Evolutionary conservation across 2,113 vertebrate species (phyloP).

Genomic region (Prunella himalayana): DNA sequence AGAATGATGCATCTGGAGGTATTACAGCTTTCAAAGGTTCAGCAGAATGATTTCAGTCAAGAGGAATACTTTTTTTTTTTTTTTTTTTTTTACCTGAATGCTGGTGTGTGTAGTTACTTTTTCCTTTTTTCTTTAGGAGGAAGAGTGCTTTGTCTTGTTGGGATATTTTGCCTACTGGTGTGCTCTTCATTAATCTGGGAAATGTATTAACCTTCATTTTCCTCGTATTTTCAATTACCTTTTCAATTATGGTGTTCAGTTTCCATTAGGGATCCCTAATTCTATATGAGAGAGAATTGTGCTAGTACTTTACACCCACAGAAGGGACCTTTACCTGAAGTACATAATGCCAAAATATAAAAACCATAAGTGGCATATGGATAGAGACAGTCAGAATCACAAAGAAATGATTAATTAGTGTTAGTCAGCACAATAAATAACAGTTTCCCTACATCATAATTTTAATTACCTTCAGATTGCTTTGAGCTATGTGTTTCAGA

Average conservation of each 20-base stretch:
- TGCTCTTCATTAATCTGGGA: not conserved
- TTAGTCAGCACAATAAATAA: not conserved
- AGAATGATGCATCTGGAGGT: not conserved
- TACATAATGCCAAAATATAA: not conserved
- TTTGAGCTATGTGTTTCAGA: not conserved
- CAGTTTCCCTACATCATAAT: not conserved
- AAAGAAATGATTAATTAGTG: not conserved
- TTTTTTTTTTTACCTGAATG: not conserved
- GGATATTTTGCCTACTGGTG: not conserved
- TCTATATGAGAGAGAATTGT: not conserved
- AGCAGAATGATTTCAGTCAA: not conserved
- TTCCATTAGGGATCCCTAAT: not conserved
- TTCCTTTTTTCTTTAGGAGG: not conserved
- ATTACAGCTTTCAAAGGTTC: not conserved
- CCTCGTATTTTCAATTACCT: not conserved
- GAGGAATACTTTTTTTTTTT: not conserved
- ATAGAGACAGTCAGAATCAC: not conserved
- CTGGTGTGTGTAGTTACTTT: not conserved
- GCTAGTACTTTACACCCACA: not conserved
- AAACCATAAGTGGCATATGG: not conserved
- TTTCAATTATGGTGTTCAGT: not conserved
- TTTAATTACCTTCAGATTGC: slow-evolving; percentile 18
- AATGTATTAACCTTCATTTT: not conserved
- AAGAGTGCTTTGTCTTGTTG: not conserved
- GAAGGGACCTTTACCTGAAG: not conserved